Percentiles rank a stretch among this genome's conserved stretches.
These are phyloP conservation scores for Eulimnadia texana DNA, from an alignment of 1,140 invertebrate genomes.

Conservation along the genomic window DNA sequence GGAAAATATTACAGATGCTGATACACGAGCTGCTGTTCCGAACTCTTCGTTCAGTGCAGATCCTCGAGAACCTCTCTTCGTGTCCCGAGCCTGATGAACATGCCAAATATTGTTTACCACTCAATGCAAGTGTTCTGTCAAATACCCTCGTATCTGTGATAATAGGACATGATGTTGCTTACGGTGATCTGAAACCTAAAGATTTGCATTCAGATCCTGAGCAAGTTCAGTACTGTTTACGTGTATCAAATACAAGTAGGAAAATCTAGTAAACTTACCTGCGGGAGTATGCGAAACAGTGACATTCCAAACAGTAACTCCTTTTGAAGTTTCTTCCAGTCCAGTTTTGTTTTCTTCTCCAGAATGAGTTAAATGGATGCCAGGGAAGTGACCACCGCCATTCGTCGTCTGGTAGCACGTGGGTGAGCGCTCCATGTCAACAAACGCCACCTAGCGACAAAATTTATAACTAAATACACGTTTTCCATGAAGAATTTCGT, in stretches of 20 bases:
- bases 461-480: neutral
- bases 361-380: neutral
- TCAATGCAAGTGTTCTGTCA: too few species aligned
- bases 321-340: neutral
- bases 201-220: too few species aligned
- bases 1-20: too few species aligned
- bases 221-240: too few species aligned
- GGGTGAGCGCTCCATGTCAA: neutral
- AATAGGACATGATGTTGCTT: too few species aligned
- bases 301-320: neutral
- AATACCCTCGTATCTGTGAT: too few species aligned
- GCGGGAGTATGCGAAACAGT: neutral
- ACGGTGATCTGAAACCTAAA: too few species aligned
- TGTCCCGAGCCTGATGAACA: too few species aligned
- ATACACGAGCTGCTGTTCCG: too few species aligned
- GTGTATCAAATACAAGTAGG: neutral
- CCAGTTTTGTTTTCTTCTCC: neutral
- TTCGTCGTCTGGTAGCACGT: neutral
- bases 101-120: too few species aligned
- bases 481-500: neutral
- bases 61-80: too few species aligned
- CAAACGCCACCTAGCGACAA: neutral
- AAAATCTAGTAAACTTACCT: neutral
- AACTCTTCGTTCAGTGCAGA: too few species aligned
- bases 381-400: neutral